Conservation (phyloP, 1,140 invertebrate genomes). For the Atta colombica region DNA sequence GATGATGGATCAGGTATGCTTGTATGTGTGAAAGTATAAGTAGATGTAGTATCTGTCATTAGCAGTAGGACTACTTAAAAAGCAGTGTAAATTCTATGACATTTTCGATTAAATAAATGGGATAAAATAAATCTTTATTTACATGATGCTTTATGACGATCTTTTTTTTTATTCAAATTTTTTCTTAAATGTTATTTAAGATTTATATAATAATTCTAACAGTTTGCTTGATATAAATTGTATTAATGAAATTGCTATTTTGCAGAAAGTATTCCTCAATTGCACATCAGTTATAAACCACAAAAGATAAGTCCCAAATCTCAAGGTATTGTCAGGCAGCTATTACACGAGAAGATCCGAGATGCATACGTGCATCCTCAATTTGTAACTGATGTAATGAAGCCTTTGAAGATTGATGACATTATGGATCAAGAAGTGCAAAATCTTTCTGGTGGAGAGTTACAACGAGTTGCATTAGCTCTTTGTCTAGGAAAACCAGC, state of each 20-base stretch:
- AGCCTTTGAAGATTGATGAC: slow-evolving; percentile 98
- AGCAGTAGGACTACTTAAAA: too few species aligned
- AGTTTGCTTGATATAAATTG: background rate
- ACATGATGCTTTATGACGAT: too few species aligned
- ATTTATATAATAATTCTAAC: background rate
- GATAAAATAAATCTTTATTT: too few species aligned
- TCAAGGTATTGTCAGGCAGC: slow-evolving; percentile 95
- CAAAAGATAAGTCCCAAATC: slow-evolving; percentile 99
- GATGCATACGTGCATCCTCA: slow-evolving; percentile 98
- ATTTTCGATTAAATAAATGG: too few species aligned
- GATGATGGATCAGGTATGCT: slow-evolving; percentile 93
- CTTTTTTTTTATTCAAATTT: background rate
- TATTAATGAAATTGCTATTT: slow-evolving; percentile 58
- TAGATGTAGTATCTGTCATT: too few species aligned
- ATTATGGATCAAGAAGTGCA: slow-evolving; percentile 99
- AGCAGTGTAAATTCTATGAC: too few species aligned
- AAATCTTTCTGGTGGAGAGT: slow-evolving; percentile 99
- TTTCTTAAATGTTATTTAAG: background rate
- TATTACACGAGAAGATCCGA: slow-evolving; percentile 98
- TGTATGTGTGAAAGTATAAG: background rate
- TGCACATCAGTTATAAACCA: slow-evolving; percentile 99
- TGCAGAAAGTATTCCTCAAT: slow-evolving; percentile 93
- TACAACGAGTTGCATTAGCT: slow-evolving; percentile 98
- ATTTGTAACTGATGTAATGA: slow-evolving; percentile 99
- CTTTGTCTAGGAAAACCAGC: slow-evolving; percentile 99